Base-by-base conservation (phyloP, 30 jellyfish, hydroid and myxozoan species). In the Clytia hemisphaerica region DNA sequence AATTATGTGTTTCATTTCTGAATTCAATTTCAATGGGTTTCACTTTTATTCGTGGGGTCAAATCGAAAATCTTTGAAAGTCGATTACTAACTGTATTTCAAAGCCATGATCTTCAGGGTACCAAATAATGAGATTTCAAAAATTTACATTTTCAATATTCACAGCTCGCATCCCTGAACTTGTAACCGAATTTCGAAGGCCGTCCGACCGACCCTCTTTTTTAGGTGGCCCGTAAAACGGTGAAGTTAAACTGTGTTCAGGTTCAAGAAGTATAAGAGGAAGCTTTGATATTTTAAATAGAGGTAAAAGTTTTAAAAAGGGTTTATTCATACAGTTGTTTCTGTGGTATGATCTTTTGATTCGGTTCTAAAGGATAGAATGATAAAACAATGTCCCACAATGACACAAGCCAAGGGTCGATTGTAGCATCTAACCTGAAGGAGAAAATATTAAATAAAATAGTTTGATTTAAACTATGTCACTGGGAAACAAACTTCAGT, bases 361-460 rank as follows among this genome's bases (percentile, higher is more conserved):
- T 93, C 33, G 78, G 70, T 2, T 78, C 82, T 68, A 89, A 40
- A 1, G 95, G 98, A 34, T 57, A 80, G 12, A 75, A 45, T 14
- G 55, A 42, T 30, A 75, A 44, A 6, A 89, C 44, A 28, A 31
- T 64, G 6, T 7, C 55, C 91, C 90, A 73, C 9, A 89, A 71
- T 18, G 37, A 31, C 1, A 25, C 72, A 22, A 89, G 73, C 98
- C 98, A 89, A 6, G 95, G 98, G 65, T 80, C 94, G 21, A 82
- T 47, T 9, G 67, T 77, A 3, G 95, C 94, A 75, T 89, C 98
- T 29, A 68, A 60, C 24, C 96, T 86, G 40, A 19, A 62, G 1
- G 15, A 16, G 6, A 36, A 4, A 5, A 33, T 24, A 68, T 44
- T 54, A 68, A 26, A n/a, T 9, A 68, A 18, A 0, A 21, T 61